Evolutionary conservation across 2,113 vertebrate genomes (phyloP).

Genomic region (Eudorcas thomsonii): DNA sequence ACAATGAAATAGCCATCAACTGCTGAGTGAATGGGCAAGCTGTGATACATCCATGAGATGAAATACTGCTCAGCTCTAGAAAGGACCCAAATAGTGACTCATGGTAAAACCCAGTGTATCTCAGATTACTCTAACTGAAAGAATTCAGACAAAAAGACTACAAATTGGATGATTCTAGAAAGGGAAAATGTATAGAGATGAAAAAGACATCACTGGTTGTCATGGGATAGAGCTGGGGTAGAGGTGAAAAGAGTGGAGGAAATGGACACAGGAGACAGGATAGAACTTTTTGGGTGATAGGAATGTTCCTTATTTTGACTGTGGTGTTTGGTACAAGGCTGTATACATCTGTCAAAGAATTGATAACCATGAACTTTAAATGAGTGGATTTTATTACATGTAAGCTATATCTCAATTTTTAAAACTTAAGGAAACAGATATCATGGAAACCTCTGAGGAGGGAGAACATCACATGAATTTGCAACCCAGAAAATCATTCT

Average conservation of each 20-base stretch:
- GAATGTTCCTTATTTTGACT: not conserved
- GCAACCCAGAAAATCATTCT: not conserved
- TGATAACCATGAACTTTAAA: not conserved
- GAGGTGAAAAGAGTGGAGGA: not conserved
- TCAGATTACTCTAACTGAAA: not conserved
- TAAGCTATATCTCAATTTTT: not conserved
- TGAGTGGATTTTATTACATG: not conserved
- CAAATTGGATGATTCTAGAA: not conserved
- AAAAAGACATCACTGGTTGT: not conserved
- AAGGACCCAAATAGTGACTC: not conserved
- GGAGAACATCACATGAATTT: not conserved
- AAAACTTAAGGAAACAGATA: not conserved
- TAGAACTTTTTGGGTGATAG: not conserved
- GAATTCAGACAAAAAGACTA: not conserved
- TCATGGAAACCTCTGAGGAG: not conserved
- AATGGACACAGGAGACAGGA: not conserved
- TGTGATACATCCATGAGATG: accelerated
- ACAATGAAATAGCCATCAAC: not conserved
- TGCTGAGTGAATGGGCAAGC: not conserved
- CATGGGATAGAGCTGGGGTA: not conserved
- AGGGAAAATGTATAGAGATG: not conserved
- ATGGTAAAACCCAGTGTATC: not conserved
- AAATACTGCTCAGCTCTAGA: not conserved
- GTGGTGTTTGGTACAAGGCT: not conserved
- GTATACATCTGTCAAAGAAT: not conserved